Percentiles rank a stretch among this genome's conserved stretches.
Conservation (phyloP, 2,888 invertebrate species). For the Serrognathus titanus region DNA sequence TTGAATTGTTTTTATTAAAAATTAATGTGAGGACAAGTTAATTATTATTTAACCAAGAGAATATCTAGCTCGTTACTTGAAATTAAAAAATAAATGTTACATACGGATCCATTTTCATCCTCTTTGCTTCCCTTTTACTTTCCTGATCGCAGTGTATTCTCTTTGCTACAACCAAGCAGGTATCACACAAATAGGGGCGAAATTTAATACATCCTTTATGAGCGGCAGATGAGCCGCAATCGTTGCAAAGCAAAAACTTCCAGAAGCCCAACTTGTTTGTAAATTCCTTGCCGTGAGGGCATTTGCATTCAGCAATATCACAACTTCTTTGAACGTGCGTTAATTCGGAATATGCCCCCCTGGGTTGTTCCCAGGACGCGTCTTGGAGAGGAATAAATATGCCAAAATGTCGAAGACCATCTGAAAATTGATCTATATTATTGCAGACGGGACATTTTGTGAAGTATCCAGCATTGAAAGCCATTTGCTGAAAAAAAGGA, state of each 20-base stretch:
- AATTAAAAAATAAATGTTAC: too few species aligned
- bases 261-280: neutral
- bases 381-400: neutral
- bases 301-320: neutral
- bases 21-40: too few species aligned
- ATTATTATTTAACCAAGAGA: too few species aligned
- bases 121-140: too few species aligned
- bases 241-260: neutral
- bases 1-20: too few species aligned
- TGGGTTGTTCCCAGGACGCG: neutral
- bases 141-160: neutral
- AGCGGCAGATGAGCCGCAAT: slow-evolving; percentile 2
- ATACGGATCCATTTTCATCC: too few species aligned
- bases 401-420: neutral
- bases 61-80: too few species aligned
- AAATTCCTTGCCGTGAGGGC: neutral
- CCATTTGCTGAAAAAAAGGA: neutral
- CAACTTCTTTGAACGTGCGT: neutral
- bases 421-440: neutral
- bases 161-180: neutral
- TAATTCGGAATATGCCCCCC: neutral
- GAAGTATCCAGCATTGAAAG: slow-evolving; percentile 1
- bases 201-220: neutral
- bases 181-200: neutral
- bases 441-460: slow-evolving; percentile 1